Percentiles rank a stretch among this genome's conserved stretches.
Conservation (phyloP, 1,140 invertebrate genomes). For the Bathynomus jamesi region DNA sequence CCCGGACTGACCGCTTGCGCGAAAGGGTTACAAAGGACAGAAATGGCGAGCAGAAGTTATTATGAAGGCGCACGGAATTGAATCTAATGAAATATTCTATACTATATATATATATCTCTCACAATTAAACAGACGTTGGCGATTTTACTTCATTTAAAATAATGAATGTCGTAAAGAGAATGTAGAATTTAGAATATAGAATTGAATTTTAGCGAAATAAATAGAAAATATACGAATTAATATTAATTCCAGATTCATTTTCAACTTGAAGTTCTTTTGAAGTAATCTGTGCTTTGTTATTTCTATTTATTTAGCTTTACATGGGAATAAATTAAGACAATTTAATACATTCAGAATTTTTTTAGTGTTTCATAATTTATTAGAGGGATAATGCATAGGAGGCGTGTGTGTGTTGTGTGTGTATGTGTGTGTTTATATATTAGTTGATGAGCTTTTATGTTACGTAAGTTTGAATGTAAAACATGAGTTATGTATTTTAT, state of each 20-base stretch:
- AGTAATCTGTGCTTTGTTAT: background rate
- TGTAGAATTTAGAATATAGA: background rate
- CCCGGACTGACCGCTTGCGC: background rate
- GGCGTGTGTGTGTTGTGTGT: no score
- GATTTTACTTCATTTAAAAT: slow-evolving; percentile 1
- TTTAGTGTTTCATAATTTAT: no score
- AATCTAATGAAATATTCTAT: background rate
- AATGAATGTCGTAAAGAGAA: background rate
- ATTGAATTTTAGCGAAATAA: background rate
- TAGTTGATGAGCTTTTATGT: no score
- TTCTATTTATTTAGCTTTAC: background rate
- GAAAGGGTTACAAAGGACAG: background rate
- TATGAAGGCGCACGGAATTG: background rate
- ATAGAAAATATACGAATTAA: background rate
- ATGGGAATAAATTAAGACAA: no score
- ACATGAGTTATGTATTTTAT: no score
- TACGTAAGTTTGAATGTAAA: no score
- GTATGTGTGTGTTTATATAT: no score
- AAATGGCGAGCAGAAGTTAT: background rate
- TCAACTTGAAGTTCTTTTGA: background rate
- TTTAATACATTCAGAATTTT: no score
- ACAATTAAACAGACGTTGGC: background rate
- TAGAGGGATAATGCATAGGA: no score
- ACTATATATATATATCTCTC: background rate
- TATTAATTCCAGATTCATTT: background rate